Base-by-base conservation (phyloP, 2,888 invertebrate species). In the Fabriciana adippe region DNA sequence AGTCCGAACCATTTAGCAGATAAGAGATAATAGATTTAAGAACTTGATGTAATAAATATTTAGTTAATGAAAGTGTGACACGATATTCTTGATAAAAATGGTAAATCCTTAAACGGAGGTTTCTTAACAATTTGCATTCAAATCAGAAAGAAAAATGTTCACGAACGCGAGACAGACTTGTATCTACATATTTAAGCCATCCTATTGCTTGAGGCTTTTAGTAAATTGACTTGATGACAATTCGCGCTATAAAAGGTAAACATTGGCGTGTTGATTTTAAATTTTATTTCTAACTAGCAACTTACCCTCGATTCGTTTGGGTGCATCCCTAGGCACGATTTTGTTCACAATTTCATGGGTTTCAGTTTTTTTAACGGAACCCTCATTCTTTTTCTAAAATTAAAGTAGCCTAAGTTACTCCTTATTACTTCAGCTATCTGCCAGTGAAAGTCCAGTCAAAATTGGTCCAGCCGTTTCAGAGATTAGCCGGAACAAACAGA, bases 121-220 rank as follows among this genome's bases (percentile, higher is more conserved):
- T 75, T 71, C 67, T 64, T 48, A 67, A 73, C 74, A 76, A 82
- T 83, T 83, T 81, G 75, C 80, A 82, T 82, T 76, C 69, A 76
- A 80, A 82, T 79, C 74, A 74, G 72, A 68, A 64, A 72, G 73
- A 75, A 76, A 68, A 72, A 75, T 75, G 66, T 72, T 74, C 63
- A 50, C 15, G 65, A 60, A 70, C 72, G 69, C 68, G 73, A 41
- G 35, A 73, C 67, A 64, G 66, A 73, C 70, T 76, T 75, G 73
- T 69, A 70, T 71, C 64, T 78, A 72, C 75, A 77, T 77, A 79
- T 76, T 80, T 69, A 74, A 74, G 73, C 41, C 68, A 69, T 55
- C 69, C 65, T 73, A 66, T 66, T 15, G 74, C 76, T 72, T 61
- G 55, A 69, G 75, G 76, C 72, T 73, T 79, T 76, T 66, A 68